phyloP scores from a whole-genome alignment of 2,797 vertebrate genomes.

The Propithecus perrieri region DNA sequence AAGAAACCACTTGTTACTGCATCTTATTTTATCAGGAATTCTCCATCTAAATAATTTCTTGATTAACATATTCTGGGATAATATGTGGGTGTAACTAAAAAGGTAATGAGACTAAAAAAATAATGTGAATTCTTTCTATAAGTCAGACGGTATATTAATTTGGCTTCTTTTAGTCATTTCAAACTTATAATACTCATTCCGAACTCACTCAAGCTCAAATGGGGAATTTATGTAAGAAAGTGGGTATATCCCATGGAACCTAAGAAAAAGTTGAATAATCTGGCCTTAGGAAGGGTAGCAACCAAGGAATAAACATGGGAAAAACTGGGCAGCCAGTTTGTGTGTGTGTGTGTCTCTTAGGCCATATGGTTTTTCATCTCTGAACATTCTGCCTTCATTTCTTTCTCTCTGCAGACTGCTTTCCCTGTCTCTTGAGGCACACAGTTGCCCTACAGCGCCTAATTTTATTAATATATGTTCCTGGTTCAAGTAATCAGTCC shows the following conservation, averaged over 20 bases:
- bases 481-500: background rate
- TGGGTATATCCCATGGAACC: background rate
- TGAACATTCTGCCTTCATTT: background rate
- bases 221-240: background rate
- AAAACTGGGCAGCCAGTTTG: background rate
- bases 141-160: background rate
- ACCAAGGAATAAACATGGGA: background rate
- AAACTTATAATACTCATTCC: constrained; percentile 7
- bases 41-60: background rate
- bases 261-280: constrained; percentile 13
- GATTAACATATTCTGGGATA: constrained; percentile 8
- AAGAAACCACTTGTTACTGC: background rate
- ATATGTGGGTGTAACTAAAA: background rate
- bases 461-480: background rate
- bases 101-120: background rate
- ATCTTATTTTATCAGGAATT: constrained; percentile 31
- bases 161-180: background rate
- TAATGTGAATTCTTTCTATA: background rate
- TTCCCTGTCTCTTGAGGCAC: background rate
- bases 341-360: background rate
- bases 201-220: background rate
- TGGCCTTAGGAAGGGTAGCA: background rate
- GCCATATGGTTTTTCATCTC: background rate
- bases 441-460: background rate
- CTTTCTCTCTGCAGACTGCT: background rate